Evolutionary conservation across 2,888 invertebrate genomes (phyloP).

Genomic region (Cotesia congregata): DNA sequence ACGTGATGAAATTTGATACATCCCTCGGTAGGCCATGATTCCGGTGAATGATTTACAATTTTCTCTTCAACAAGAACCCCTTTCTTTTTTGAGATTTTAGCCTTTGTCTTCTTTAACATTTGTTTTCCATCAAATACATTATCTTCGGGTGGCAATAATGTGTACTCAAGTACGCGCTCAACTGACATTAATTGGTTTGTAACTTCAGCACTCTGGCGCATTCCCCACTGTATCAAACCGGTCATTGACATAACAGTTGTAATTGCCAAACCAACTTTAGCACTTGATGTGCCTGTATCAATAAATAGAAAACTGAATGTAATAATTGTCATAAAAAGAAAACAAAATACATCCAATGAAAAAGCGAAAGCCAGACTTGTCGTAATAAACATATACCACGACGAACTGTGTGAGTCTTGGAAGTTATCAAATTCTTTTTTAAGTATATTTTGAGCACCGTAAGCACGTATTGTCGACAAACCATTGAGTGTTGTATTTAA

Average conservation of each 20-base stretch:
- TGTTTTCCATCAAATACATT: slow-evolving; percentile 54
- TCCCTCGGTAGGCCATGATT: slow-evolving; percentile 79
- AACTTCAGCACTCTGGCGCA: slow-evolving; percentile 82
- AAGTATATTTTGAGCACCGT: slow-evolving; percentile 76
- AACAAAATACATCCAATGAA: slow-evolving; percentile 77
- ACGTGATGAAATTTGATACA: slow-evolving; percentile 75
- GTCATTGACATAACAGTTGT: slow-evolving; percentile 80
- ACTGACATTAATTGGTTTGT: slow-evolving; percentile 83
- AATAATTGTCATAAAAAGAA: slow-evolving; percentile 76
- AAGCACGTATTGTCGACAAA: slow-evolving; percentile 82
- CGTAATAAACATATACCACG: slow-evolving; percentile 71
- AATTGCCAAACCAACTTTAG: slow-evolving; percentile 80
- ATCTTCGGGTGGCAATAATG: slow-evolving; percentile 76
- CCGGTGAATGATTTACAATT: slow-evolving; percentile 47
- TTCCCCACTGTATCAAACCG: slow-evolving; percentile 84
- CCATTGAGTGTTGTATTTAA: slow-evolving; percentile 82
- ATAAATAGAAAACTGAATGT: slow-evolving; percentile 76
- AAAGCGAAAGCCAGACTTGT: slow-evolving; percentile 71
- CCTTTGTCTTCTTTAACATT: slow-evolving; percentile 38
- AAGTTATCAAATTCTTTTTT: slow-evolving; percentile 75
- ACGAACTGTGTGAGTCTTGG: slow-evolving; percentile 71
- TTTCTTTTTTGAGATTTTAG: slow-evolving; percentile 32
- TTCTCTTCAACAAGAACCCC: slow-evolving; percentile 20
- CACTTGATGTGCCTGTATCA: slow-evolving; percentile 70
- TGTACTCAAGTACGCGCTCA: slow-evolving; percentile 85